Base-by-base conservation (phyloP, 2,888 invertebrate genomes). In the Parasteatoda lunata region DNA sequence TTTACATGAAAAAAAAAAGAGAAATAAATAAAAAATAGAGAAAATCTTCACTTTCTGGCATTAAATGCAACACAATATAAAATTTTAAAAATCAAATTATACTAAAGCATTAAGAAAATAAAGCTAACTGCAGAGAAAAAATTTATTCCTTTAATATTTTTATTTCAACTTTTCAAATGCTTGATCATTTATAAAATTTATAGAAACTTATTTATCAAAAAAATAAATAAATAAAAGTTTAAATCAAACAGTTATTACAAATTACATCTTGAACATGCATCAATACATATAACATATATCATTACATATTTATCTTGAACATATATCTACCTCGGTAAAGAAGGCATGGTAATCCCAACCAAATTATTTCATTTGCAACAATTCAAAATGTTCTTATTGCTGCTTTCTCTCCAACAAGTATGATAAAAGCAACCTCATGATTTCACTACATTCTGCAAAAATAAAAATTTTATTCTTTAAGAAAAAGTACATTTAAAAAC, bases 321-420 rank as follows among this genome's bases (percentile, higher is more conserved):
- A 30, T 30, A 75, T 8, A 59, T 49, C 82, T 82, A 87, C 87
- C 87, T 87, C 48, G 87, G 87, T 82, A 87, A 54, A 51, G 87
- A 87, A 66, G 87, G 87, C 87, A 87, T 87, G 76, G 71, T 81
- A 80, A 71, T 77, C 72, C 71, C 66, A 65, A 51, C 70, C 69
- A 64, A 79, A 85, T 51, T 73, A 65, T 72, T 68, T 45, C 59
- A 59, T 59, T 59, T 30, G 30, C 30, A 30, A 30, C 8, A 59
- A 7, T 59, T 59, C 59, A 13, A 59, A 59, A 13, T 59, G 9
- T 54, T 59, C n/a, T 59, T 59, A 59, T 59, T 11, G 59, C 59
- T 13, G n/a, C 9, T 13, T 9, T 13, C n/a, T 59, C n/a, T 13
- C n/a, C n/a, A 59, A 4, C 9, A 59, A 59, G 8, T n/a, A 13